Conservation (phyloP, 2,113 vertebrate species). For the Vicugna pacos region DNA sequence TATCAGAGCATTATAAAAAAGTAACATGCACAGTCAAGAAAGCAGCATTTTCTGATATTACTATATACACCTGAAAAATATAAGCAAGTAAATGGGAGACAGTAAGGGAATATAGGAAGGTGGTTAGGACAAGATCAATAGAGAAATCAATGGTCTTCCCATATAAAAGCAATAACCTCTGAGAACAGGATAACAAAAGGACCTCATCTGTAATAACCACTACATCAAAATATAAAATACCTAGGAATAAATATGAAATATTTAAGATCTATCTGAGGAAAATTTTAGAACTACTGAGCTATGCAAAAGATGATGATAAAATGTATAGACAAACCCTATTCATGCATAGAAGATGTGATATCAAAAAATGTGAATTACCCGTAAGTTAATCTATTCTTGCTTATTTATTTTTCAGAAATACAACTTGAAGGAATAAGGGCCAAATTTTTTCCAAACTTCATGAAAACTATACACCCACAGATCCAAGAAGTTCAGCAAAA, state of each 20-base stretch:
- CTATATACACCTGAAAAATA: neutral
- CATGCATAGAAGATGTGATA: neutral
- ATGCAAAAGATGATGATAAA: slow-evolving; percentile 44
- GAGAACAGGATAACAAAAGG: neutral
- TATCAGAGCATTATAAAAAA: neutral
- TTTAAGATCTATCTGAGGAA: slow-evolving; percentile 36
- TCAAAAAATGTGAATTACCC: neutral
- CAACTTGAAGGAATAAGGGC: neutral
- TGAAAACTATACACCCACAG: slow-evolving; percentile 21
- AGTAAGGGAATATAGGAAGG: neutral
- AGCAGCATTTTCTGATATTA: neutral
- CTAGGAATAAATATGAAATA: slow-evolving; percentile 35
- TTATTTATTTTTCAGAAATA: slow-evolving; percentile 41
- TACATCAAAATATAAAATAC: neutral
- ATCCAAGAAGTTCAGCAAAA: slow-evolving; percentile 42
- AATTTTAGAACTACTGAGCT: slow-evolving; percentile 34
- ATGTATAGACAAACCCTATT: neutral
- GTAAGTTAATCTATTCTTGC: neutral
- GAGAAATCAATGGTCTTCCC: neutral
- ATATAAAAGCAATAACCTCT: neutral
- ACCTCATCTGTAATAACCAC: neutral
- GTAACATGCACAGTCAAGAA: neutral
- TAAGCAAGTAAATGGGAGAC: neutral
- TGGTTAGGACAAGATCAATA: neutral
- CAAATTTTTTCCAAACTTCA: neutral